phyloP scores from a whole-genome alignment of 2,888 invertebrate species.

The Lissocephala sabroskyi region DNA sequence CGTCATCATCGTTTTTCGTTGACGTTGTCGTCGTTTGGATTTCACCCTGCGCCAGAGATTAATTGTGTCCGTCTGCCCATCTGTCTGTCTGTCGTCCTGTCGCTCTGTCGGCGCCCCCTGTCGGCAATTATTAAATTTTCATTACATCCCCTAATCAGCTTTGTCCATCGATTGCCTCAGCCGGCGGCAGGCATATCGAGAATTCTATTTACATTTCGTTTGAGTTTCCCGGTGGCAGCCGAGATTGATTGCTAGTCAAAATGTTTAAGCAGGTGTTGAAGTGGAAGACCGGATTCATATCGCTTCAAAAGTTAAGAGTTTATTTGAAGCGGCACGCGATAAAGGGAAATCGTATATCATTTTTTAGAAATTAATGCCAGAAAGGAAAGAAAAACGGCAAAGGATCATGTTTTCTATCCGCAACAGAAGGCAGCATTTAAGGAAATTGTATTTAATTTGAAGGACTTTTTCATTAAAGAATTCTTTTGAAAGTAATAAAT shows the following conservation, averaged over 20 bases:
- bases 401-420: too few relatives aligned
- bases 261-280: conserved; percentile 50
- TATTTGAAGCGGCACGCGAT: too few relatives aligned
- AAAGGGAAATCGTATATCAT: too few relatives aligned
- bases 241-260: conserved; percentile 8
- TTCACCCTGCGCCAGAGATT: conserved; percentile 45
- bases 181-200: conserved; percentile 17
- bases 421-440: too few relatives aligned
- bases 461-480: too few relatives aligned
- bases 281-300: conserved; percentile 10
- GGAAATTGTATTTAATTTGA: too few relatives aligned
- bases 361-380: too few relatives aligned
- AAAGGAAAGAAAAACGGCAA: too few relatives aligned
- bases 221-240: not conserved
- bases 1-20: too few relatives aligned
- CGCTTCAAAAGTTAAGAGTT: too few relatives aligned
- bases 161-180: conserved; percentile 56
- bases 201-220: conserved; percentile 21
- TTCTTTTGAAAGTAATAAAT: too few relatives aligned
- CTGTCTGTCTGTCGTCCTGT: conserved; percentile 7
- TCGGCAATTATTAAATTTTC: conserved; percentile 69
- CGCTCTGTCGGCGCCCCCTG: conserved; percentile 29
- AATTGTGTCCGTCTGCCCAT: conserved; percentile 36
- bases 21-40: too few relatives aligned
- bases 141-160: conserved; percentile 71